Percentiles rank a stretch among this genome's conserved stretches.
These are phyloP conservation scores for Gymnarchus niloticus DNA, from an alignment of 2,113 vertebrate genomes.

Conservation along the genomic window DNA sequence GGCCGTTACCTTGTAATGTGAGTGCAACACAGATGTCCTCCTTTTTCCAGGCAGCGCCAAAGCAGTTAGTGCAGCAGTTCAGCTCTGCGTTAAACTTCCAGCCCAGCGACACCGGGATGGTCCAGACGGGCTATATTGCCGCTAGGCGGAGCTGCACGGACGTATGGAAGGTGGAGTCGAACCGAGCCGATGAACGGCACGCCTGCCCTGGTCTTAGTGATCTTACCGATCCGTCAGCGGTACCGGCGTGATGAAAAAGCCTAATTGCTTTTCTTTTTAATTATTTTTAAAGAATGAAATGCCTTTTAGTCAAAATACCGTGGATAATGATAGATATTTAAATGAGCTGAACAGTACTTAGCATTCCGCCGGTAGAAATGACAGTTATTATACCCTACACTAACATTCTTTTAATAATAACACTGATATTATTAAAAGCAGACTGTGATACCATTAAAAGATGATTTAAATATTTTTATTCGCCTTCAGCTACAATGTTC, in stretches of 20 bases:
- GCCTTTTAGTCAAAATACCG: not conserved
- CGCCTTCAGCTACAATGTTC: not conserved
- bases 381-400: not conserved
- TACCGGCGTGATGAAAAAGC: not conserved
- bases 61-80: not conserved
- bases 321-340: not conserved
- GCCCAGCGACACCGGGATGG: not conserved
- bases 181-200: not conserved
- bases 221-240: not conserved
- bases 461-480: not conserved
- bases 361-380: too few relatives aligned
- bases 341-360: too few relatives aligned
- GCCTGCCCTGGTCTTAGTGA: not conserved
- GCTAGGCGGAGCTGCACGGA: constrained; percentile 2
- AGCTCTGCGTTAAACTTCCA: not conserved
- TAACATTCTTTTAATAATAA: not conserved
- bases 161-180: not conserved
- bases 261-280: not conserved
- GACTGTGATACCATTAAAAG: not conserved
- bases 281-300: too few relatives aligned
- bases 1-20: not conserved
- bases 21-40: not conserved
- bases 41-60: not conserved
- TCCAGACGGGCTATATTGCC: not conserved
- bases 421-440: not conserved